Base-by-base conservation (phyloP, 2,797 vertebrate species). In the Zenarchopterus dispar region DNA sequence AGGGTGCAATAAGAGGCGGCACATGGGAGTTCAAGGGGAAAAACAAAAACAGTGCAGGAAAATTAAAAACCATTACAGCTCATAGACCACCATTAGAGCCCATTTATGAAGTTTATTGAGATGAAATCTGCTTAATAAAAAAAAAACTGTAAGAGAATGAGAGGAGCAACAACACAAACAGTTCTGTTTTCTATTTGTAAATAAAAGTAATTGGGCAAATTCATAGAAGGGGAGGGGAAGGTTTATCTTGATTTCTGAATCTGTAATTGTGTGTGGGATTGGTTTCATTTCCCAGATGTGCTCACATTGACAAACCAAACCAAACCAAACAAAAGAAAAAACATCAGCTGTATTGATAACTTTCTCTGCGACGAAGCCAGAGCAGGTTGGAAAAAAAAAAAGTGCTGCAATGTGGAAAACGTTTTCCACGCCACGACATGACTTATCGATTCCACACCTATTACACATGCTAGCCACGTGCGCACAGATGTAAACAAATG, bases 391-490 rank as follows among this genome's bases (percentile, higher is more conserved):
- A 84, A 84, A 87, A 84, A 84, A 87, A 84, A 89, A 89, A 89
- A 73, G 81, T 69, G 70, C 67, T 77, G 77, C 74, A 82, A 89
- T 89, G 84, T 85, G 77, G 74, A 67, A 53, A 73, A 48, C 46
- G 61, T 62, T 82, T 81, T 81, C 77, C 82, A 73, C 26, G 70
- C 80, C 75, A 55, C 54, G 58, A 87, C 82, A 84, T 80, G 84
- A 88, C 75, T 86, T 89, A 90, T 88, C 89, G 90, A 91, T 91
- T 89, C 89, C 84, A 83, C 87, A 87, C 85, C 82, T 83, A 87
- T 88, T 84, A 80, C 81, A 70, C 86, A 88, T 84, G 85, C 78
- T 73, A 75, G 85, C 59, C 87, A 87, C 70, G 78, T 81, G 82
- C 78, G 31, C 43, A 18, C 56, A 73, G 86, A 79, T 81, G 78